phyloP scores from a whole-genome alignment of 2,113 vertebrate species.

The Chamaea fasciata region DNA sequence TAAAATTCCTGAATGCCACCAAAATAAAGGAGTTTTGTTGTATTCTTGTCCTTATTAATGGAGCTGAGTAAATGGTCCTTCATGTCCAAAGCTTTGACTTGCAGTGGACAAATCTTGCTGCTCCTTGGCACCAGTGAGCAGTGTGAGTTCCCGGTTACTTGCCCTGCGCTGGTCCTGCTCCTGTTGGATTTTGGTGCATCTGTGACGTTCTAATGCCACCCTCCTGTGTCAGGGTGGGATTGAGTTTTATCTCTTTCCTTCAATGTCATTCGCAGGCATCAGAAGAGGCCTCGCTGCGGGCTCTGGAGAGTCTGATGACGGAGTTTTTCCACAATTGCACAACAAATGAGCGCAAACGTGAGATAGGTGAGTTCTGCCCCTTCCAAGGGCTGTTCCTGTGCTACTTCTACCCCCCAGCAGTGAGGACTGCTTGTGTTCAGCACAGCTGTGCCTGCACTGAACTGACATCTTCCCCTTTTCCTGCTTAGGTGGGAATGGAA shows the following conservation, averaged over 20 bases:
- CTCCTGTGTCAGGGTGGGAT: neutral
- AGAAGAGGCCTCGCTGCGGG: constrained; percentile 89
- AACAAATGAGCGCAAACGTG: constrained; percentile 93
- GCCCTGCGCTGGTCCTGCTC: rapidly evolving
- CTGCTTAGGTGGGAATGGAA: neutral
- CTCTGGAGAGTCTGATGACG: constrained; percentile 94
- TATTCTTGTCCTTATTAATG: neutral
- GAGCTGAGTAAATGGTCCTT: neutral
- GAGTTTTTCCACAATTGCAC: constrained; percentile 98
- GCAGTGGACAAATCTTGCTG: neutral
- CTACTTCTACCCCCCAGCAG: neutral
- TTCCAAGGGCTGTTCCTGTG: neutral
- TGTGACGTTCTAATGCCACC: neutral
- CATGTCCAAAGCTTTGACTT: neutral
- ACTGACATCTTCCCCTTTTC: neutral
- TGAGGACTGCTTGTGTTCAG: neutral
- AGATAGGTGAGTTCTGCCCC: constrained; percentile 84
- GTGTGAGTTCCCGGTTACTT: neutral
- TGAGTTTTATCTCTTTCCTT: neutral
- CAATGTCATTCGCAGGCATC: constrained; percentile 78
- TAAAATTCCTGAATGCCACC: neutral
- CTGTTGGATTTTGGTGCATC: neutral
- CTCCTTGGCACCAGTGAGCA: neutral
- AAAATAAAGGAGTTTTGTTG: neutral
- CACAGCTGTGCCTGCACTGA: neutral